Conservation (phyloP, 2,113 vertebrate species). For the Tor tambroides region DNA sequence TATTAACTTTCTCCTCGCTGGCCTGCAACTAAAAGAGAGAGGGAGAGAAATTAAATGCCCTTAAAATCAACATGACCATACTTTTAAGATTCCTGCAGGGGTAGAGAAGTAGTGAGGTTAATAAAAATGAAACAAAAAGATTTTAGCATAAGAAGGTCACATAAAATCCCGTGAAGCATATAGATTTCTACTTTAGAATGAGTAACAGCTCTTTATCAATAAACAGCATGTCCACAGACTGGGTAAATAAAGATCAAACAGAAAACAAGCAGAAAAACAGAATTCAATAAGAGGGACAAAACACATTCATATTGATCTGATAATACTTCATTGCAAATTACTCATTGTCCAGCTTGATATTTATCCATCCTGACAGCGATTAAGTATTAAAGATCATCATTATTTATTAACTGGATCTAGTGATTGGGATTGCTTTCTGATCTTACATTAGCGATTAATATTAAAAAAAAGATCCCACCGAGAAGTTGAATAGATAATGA, state of each 20-base stretch:
- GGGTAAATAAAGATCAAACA: slow-evolving; percentile 44
- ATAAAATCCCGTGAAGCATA: background rate
- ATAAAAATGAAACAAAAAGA: slow-evolving; percentile 43
- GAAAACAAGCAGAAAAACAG: background rate
- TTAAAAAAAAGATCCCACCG: slow-evolving; percentile 45
- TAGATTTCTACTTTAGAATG: slow-evolving; percentile 1
- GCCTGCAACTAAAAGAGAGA: slow-evolving; percentile 63
- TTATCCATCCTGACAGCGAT: slow-evolving; percentile 51
- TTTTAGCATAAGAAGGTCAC: background rate
- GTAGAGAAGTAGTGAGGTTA: slow-evolving; percentile 3
- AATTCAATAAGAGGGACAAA: slow-evolving; percentile 21
- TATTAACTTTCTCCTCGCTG: slow-evolving; percentile 60
- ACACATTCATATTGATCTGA: slow-evolving; percentile 34
- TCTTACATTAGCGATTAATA: slow-evolving; percentile 41
- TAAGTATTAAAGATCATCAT: slow-evolving; percentile 58
- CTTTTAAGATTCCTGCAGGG: slow-evolving; percentile 7
- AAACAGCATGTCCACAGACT: slow-evolving; percentile 26
- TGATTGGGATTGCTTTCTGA: slow-evolving; percentile 37
- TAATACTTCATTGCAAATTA: slow-evolving; percentile 39
- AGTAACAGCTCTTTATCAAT: slow-evolving; percentile 33
- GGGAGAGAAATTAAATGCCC: slow-evolving; percentile 12
- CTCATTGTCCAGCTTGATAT: slow-evolving; percentile 32
- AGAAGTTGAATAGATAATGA: slow-evolving; percentile 30
- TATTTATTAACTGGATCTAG: slow-evolving; percentile 41
- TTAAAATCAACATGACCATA: slow-evolving; percentile 47